These are phyloP conservation scores for Brachionus manjavacas DNA, from an alignment of 1,140 invertebrate species.

Conservation along the genomic window DNA sequence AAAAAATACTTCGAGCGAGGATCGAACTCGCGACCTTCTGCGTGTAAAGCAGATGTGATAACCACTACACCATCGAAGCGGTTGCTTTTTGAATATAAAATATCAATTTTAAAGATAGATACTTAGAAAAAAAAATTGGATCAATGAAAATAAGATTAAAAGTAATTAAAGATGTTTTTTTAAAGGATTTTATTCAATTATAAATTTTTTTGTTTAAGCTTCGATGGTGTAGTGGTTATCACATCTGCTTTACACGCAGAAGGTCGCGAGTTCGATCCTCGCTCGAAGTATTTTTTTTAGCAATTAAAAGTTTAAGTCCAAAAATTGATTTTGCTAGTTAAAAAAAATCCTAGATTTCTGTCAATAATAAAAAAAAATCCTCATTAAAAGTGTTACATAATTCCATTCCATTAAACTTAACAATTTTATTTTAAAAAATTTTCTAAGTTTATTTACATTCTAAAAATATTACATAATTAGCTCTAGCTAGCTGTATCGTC, in stretches of 20 bases:
- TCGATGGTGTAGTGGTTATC: slow-evolving; percentile 54
- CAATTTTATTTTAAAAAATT: neutral
- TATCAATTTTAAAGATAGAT: neutral
- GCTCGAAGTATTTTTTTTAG: slow-evolving; percentile 15
- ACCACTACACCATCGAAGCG: slow-evolving; percentile 51
- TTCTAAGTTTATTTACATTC: neutral
- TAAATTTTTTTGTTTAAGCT: neutral
- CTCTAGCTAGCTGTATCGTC: neutral
- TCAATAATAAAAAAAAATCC: neutral
- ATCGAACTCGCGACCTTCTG: slow-evolving; percentile 55
- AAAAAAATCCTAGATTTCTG: neutral
- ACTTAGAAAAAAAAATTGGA: no score
- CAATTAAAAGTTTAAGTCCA: neutral
- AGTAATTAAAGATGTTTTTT: neutral
- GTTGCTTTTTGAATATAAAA: neutral
- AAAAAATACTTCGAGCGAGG: slow-evolving; percentile 44
- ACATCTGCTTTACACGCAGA: slow-evolving; percentile 57
- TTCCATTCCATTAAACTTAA: neutral
- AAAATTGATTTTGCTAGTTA: neutral
- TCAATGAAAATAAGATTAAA: no score
- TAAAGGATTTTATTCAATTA: neutral
- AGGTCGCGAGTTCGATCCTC: slow-evolving; percentile 53
- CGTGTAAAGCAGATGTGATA: slow-evolving; percentile 57
- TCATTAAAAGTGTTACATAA: neutral
- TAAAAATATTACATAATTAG: neutral